Conservation (phyloP, 2,113 vertebrate genomes). For the Tragelaphus buxtoni region DNA sequence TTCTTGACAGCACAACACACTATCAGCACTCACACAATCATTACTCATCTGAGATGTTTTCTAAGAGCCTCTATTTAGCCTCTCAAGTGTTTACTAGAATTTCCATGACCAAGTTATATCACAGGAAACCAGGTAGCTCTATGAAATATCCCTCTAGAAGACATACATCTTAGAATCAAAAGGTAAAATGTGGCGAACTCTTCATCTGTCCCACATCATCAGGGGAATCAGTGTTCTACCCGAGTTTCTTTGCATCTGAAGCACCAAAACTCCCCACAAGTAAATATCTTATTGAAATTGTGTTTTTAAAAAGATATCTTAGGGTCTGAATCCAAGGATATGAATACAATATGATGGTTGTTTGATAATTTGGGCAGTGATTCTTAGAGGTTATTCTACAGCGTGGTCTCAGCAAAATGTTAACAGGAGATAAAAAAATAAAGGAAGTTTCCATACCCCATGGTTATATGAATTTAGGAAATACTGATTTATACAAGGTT, state of each 20-base stretch:
- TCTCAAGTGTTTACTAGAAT: not conserved
- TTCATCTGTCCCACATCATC: not conserved
- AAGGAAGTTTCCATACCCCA: not conserved
- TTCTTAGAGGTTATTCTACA: not conserved
- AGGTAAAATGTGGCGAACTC: not conserved
- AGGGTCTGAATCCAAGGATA: not conserved
- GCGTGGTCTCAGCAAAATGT: not conserved
- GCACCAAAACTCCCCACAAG: not conserved
- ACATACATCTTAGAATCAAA: not conserved
- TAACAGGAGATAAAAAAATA: not conserved
- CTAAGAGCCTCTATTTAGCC: not conserved
- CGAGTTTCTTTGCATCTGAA: not conserved
- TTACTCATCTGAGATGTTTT: not conserved
- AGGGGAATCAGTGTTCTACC: not conserved
- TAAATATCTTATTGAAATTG: not conserved
- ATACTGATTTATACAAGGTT: not conserved
- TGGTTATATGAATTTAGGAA: not conserved
- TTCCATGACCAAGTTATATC: not conserved
- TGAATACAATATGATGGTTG: not conserved
- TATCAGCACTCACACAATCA: not conserved
- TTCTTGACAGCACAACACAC: not conserved
- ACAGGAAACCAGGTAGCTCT: not conserved
- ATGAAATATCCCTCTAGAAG: not conserved
- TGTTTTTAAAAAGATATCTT: not conserved
- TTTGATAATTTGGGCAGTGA: not conserved